Conservation (phyloP, 2,888 invertebrate species). For the Standfussiana lucernea region DNA sequence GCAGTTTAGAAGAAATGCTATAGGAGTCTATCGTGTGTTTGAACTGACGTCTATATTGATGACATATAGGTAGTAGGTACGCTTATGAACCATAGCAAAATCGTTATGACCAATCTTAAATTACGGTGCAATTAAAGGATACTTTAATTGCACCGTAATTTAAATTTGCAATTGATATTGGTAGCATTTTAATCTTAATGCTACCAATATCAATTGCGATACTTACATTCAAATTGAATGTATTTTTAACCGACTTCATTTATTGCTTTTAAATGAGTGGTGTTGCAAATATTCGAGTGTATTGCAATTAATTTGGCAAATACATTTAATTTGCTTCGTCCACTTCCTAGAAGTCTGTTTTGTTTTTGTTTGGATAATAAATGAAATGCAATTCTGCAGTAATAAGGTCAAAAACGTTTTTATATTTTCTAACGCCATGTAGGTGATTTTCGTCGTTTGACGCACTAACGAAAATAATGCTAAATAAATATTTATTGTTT, state of each 20-base stretch:
- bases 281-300: slow-evolving; percentile 18
- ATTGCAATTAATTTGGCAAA: slow-evolving; percentile 46
- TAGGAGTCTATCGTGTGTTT: slow-evolving; percentile 8
- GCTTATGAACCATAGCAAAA: slow-evolving; percentile 6
- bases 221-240: slow-evolving; percentile 28
- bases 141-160: too few species aligned
- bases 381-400: slow-evolving; percentile 26
- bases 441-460: slow-evolving; percentile 40
- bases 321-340: slow-evolving; percentile 33
- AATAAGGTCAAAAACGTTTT: slow-evolving; percentile 42
- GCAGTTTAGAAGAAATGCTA: slow-evolving; percentile 12
- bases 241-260: slow-evolving; percentile 36
- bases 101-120: slow-evolving; percentile 10
- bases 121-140: slow-evolving; percentile 27
- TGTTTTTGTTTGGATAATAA: slow-evolving; percentile 40
- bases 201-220: slow-evolving; percentile 22
- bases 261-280: slow-evolving; percentile 29
- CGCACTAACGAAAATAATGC: slow-evolving; percentile 64
- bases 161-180: too few species aligned
- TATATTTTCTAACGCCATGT: slow-evolving; percentile 35
- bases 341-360: slow-evolving; percentile 43
- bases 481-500: slow-evolving; percentile 70
- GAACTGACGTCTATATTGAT: background rate
- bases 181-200: slow-evolving; percentile 30
- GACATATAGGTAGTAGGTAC: background rate